These are phyloP conservation scores for Alligator sinensis DNA, from an alignment of 2,113 vertebrate genomes.

Conservation along the genomic window DNA sequence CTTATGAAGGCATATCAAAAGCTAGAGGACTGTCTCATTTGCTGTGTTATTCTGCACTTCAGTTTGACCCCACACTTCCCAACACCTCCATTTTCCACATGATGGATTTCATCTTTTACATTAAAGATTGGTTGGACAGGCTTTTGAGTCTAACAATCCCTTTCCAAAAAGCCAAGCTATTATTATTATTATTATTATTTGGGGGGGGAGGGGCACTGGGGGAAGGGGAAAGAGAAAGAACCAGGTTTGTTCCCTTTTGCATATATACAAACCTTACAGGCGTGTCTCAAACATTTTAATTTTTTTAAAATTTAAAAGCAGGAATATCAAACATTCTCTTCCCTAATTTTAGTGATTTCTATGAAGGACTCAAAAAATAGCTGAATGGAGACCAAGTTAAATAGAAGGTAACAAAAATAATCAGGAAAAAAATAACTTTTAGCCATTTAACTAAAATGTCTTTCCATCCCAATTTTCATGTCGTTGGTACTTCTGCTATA, in stretches of 20 bases:
- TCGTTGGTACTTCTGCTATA: not conserved
- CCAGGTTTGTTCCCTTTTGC: not conserved
- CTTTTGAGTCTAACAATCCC: not conserved
- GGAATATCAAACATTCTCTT: not conserved
- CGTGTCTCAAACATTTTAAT: not conserved
- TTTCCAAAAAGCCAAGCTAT: not conserved
- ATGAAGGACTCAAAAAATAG: not conserved
- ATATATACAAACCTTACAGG: not conserved
- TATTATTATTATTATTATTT: not conserved
- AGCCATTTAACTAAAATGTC: not conserved
- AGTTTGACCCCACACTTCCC: not conserved
- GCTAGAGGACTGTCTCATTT: not conserved
- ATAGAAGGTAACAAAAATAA: not conserved
- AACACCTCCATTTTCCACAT: not conserved
- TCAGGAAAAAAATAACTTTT: not conserved
- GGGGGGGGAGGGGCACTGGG: not conserved
- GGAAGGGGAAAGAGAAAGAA: not conserved
- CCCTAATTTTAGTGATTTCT: not conserved
- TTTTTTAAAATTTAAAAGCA: not conserved
- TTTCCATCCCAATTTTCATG: not conserved
- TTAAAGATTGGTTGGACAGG: not conserved
- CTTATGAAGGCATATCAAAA: not conserved
- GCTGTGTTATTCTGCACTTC: not conserved
- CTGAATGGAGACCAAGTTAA: not conserved
- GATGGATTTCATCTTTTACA: accelerated